Evolutionary conservation across 1,140 invertebrate genomes (phyloP).

Genomic region (Apis florea): DNA sequence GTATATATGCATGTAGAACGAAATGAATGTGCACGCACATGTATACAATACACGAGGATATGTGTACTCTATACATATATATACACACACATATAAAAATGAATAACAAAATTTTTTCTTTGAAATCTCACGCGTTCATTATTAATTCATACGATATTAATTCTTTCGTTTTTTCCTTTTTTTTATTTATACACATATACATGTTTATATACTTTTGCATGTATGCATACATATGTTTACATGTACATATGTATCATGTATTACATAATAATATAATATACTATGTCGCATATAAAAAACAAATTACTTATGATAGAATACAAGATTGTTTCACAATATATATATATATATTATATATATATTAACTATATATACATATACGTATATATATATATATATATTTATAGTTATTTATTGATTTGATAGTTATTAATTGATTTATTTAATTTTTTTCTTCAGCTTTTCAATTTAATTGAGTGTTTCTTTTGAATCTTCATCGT

Average conservation of each 20-base stretch:
- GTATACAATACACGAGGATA: neutral
- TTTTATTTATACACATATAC: conserved; percentile 65
- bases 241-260: conserved; percentile 41
- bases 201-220: conserved; percentile 33
- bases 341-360: conserved; percentile 9
- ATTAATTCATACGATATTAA: conserved; percentile 71
- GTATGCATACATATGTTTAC: conserved; percentile 18
- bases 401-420: conserved; percentile 5
- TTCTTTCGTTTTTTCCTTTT: conserved; percentile 64
- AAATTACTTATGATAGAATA: conserved; percentile 79
- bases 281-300: conserved; percentile 79
- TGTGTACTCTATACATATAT: conserved; percentile 26
- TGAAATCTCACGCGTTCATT: conserved; percentile 73
- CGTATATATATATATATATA: neutral
- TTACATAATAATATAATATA: conserved; percentile 70
- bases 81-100: conserved; percentile 30
- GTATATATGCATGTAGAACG: conserved; percentile 19
- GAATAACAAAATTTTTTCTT: conserved; percentile 16
- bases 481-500: conserved; percentile 1
- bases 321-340: conserved; percentile 74
- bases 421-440: conserved; percentile 1
- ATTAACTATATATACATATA: neutral
- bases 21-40: neutral
- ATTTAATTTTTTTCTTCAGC: neutral
- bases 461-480: conserved; percentile 30